A percentile compares a stretch with the other conserved stretches of the same genome.
Conservation (phyloP, 2,888 invertebrate genomes). For the Congeria kusceri region DNA sequence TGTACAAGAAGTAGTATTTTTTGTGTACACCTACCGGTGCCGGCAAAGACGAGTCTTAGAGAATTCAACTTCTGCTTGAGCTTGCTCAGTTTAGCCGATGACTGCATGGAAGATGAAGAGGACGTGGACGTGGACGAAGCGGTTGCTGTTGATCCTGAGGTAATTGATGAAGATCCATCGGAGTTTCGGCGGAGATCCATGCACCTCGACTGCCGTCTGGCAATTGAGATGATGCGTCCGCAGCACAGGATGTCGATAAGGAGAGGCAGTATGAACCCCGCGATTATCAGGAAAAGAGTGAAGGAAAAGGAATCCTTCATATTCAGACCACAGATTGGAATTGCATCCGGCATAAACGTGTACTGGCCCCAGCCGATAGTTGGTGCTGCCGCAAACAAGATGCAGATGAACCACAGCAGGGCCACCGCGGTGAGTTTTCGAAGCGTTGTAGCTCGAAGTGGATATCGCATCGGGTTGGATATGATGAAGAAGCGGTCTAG, state of each 20-base stretch:
- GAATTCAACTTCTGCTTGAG: constrained; percentile 62
- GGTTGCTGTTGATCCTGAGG: constrained; percentile 19
- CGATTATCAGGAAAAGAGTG: constrained; percentile 60
- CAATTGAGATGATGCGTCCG: constrained; percentile 67
- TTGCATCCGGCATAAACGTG: constrained; percentile 70
- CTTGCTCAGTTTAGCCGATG: constrained; percentile 43
- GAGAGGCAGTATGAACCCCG: constrained; percentile 66
- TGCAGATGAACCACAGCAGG: constrained; percentile 69
- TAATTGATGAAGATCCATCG: constrained; percentile 38
- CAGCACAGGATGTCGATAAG: constrained; percentile 70
- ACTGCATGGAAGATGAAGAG: constrained; percentile 33
- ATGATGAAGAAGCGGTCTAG: constrained; percentile 76
- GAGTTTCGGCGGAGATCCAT: constrained; percentile 61
- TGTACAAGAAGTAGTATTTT: neutral
- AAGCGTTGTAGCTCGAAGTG: constrained; percentile 63
- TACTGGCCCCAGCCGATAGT: constrained; percentile 77
- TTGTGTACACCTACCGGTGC: constrained; percentile 43
- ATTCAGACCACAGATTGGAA: constrained; percentile 72
- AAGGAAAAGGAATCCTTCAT: constrained; percentile 56
- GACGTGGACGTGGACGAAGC: constrained; percentile 36
- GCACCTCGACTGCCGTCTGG: constrained; percentile 63
- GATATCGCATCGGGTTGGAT: constrained; percentile 76
- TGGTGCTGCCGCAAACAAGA: constrained; percentile 68
- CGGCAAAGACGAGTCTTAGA: constrained; percentile 57
- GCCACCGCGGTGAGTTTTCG: constrained; percentile 56